Evolutionary conservation across 2,888 invertebrate species (phyloP).

Genomic region (Autographa pulchrina): DNA sequence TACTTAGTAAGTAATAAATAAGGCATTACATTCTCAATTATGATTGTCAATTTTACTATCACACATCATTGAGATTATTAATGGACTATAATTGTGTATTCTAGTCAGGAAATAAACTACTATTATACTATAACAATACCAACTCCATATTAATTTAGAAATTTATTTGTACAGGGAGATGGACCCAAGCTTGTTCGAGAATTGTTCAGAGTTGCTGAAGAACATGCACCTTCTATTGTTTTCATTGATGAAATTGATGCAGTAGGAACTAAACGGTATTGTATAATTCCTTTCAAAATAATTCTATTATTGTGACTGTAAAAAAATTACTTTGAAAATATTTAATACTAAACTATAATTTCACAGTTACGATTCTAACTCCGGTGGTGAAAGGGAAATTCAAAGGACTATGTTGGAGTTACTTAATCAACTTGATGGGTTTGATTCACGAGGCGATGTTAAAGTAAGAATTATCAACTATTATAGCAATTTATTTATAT

Average conservation of each 20-base stretch:
- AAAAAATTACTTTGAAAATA: neutral
- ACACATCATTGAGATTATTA: no score
- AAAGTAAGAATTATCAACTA: conserved; percentile 91
- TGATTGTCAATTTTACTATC: no score
- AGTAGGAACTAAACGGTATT: conserved; percentile 97
- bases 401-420: conserved; percentile 99
- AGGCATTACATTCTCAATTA: neutral
- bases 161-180: conserved; percentile 92
- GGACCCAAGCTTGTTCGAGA: conserved; percentile 99
- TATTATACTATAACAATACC: no score
- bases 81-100: no score
- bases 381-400: conserved; percentile 99
- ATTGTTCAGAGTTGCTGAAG: conserved; percentile 99
- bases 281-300: neutral
- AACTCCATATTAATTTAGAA: neutral
- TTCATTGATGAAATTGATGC: conserved; percentile 99
- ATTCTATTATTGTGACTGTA: neutral
- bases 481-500: neutral
- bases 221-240: conserved; percentile 99
- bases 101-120: no score
- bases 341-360: conserved; percentile 16
- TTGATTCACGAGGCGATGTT: conserved; percentile 98
- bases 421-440: conserved; percentile 99
- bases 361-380: conserved; percentile 97
- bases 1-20: conserved; percentile 90